phyloP scores from a whole-genome alignment of 2,888 invertebrate genomes.

The Uloborus plumipes region DNA sequence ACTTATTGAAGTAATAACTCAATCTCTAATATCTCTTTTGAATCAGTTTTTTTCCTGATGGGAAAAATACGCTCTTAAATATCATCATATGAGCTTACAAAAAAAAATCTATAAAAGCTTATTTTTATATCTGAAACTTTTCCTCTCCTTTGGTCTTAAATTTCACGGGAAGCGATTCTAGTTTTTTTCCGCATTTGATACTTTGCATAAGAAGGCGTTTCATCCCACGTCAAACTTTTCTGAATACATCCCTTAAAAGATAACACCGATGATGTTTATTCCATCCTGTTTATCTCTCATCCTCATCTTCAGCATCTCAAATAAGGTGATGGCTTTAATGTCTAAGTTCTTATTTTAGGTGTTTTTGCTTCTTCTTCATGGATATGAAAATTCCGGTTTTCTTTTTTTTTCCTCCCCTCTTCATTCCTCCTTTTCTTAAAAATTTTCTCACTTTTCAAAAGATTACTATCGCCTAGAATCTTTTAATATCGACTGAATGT shows the following conservation, averaged over 20 bases:
- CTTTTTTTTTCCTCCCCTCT: constrained; percentile 6
- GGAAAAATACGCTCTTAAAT: too few relatives aligned
- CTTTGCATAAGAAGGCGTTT: constrained; percentile 47
- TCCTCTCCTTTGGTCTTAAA: constrained; percentile 7
- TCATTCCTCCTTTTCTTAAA: background rate
- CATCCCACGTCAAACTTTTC: constrained; percentile 24
- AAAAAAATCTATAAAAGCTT: too few relatives aligned
- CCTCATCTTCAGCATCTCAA: constrained; percentile 33
- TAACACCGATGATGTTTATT: constrained; percentile 45
- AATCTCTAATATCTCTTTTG: too few relatives aligned
- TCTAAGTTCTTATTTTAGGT: constrained; percentile 6
- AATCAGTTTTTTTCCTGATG: too few relatives aligned
- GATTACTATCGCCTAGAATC: constrained; percentile 37
- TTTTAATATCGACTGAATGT: constrained; percentile 14
- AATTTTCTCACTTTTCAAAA: constrained; percentile 41
- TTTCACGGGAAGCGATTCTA: constrained; percentile 9
- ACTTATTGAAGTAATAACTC: too few relatives aligned
- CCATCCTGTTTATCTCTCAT: constrained; percentile 54
- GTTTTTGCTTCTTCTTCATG: background rate
- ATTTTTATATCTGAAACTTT: constrained; percentile 1
- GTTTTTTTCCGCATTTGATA: constrained; percentile 22
- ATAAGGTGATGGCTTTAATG: constrained; percentile 1
- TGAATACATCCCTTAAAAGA: constrained; percentile 20
- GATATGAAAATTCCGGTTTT: too few relatives aligned
- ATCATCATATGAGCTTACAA: too few relatives aligned